A percentile compares a stretch with the other conserved stretches of the same genome.
Conservation (phyloP, 2,888 invertebrate genomes). For the Cremastobaeus sp. region DNA sequence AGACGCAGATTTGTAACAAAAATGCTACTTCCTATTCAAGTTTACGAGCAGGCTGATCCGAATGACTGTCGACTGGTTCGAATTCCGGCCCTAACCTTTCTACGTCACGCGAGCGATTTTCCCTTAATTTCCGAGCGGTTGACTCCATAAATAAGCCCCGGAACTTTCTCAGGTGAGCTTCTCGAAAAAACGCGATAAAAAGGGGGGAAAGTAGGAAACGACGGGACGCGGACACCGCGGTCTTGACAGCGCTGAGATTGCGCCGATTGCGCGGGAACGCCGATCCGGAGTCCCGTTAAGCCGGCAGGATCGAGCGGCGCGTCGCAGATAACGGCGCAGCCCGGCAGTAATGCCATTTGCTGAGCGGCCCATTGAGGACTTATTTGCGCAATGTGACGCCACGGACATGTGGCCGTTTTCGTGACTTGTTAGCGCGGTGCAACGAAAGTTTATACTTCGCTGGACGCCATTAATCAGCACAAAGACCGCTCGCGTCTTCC, state of each 20-base stretch:
- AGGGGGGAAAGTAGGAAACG: too few relatives aligned
- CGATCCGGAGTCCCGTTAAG: constrained; percentile 17
- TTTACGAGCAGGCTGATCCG: too few relatives aligned
- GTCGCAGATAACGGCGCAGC: constrained; percentile 13
- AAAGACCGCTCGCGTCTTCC: constrained; percentile 52
- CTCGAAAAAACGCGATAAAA: too few relatives aligned
- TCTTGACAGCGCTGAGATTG: too few relatives aligned
- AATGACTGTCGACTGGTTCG: background rate
- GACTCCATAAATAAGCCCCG: background rate
- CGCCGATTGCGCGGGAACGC: constrained; percentile 22
- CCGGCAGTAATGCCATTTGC: constrained; percentile 36
- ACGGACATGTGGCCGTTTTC: constrained; percentile 19
- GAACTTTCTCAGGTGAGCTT: background rate
- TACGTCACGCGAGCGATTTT: background rate
- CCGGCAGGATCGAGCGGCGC: constrained; percentile 3
- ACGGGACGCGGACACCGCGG: too few relatives aligned
- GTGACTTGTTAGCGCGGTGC: constrained; percentile 31
- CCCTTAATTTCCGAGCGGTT: background rate
- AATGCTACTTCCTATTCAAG: background rate
- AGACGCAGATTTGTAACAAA: background rate
- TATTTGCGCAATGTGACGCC: constrained; percentile 39
- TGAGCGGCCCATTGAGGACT: constrained; percentile 26
- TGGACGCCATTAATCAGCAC: constrained; percentile 55
- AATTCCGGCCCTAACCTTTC: constrained; percentile 6
- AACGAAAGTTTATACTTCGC: constrained; percentile 50